phyloP scores from a whole-genome alignment of 2,888 invertebrate species.

The Ephialtes manifestator region DNA sequence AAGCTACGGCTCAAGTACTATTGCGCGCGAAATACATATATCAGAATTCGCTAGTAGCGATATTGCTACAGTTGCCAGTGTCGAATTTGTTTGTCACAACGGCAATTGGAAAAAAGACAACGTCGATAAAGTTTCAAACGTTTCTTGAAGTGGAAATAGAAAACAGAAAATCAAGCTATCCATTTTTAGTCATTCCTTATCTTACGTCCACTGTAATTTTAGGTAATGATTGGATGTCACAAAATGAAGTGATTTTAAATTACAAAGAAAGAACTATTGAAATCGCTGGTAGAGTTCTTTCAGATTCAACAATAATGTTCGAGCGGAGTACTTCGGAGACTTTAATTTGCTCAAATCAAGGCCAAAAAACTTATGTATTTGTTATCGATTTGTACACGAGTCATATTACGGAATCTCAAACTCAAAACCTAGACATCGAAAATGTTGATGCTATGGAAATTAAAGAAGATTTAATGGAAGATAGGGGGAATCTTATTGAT shows the following conservation, averaged over 20 bases:
- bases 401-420: too few relatives aligned
- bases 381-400: constrained; percentile 2
- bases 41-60: too few relatives aligned
- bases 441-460: too few relatives aligned
- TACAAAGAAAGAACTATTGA: constrained; percentile 11
- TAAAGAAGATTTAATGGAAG: too few relatives aligned
- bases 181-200: background rate
- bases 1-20: too few relatives aligned
- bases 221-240: constrained; percentile 7
- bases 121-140: constrained; percentile 9
- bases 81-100: constrained; percentile 14
- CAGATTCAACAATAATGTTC: background rate
- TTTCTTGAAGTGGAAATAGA: constrained; percentile 9
- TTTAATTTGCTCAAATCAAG: background rate
- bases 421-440: too few relatives aligned
- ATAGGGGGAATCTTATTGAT: too few relatives aligned
- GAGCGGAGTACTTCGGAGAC: constrained; percentile 6
- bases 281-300: background rate
- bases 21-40: too few relatives aligned
- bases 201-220: background rate
- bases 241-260: background rate
- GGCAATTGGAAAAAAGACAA: constrained; percentile 14
- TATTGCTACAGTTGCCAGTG: constrained; percentile 5
- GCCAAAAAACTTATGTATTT: background rate
- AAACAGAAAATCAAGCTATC: background rate